Base-by-base conservation (phyloP, 1,140 invertebrate species). In the Carposina sasakii region DNA sequence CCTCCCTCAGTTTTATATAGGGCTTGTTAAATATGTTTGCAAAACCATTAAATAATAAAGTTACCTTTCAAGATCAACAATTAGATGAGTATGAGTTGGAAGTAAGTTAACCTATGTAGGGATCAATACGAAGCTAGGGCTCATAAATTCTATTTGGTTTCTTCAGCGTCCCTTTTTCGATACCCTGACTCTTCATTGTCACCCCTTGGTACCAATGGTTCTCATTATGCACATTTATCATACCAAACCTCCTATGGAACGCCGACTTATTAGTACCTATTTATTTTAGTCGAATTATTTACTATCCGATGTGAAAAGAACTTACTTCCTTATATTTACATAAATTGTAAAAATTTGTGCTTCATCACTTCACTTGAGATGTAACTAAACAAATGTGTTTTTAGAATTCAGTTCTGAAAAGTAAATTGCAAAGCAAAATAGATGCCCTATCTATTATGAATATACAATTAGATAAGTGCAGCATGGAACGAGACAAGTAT, bases 381-480 rank as follows among this genome's bases (percentile, higher is more conserved):
- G 17, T 48, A 40, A 46, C 28, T 45, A 40, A 24, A 48, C 31
- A 21, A 28, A 53, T 45, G 16, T 36, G 46, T 16, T 82, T 83
- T 42, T 54, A 90, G 86, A 90, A 87, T 60, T 86, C 87, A 26
- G 88, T 88, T 2, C 66, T 90, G 9, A 86, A 88, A 60, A 90
- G 90, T 55, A 94, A 94, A 73, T 74, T 95, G 24, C 90, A 94
- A 63, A 91, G 93, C 63, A 95, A 95, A 81, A 88, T 91, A 30
- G 92, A 95, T 78, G 93, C 93, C 3, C 63, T 96, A 30, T 76
- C 90, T 2, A 92, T 94, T 43, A 79, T 95, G 62, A 92, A 88
- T 48, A 88, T 91, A 63, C 93, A 96, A 66, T 75, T 95, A 34
- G 91, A 94, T 52, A 89, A 93, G 79, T 93, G 91, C 71, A 89